A percentile compares a stretch with the other conserved stretches of the same genome.
Evolutionary conservation across 2,113 vertebrate species (phyloP).

Genomic region (Corythaixoides concolor): DNA sequence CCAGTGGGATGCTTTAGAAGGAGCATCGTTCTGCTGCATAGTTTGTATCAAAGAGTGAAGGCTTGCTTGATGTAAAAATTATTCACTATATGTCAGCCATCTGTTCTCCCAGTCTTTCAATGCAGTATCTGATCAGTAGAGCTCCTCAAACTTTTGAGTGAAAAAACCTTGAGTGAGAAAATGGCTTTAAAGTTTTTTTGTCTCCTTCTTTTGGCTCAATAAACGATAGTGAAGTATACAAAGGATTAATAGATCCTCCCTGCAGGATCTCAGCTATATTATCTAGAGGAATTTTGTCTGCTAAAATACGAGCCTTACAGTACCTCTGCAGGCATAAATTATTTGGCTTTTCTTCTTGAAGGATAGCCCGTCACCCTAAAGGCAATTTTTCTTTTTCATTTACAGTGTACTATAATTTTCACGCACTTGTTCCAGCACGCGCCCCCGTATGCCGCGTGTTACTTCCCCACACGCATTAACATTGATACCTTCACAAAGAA

Average conservation of each 20-base stretch:
- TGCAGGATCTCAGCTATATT: slow-evolving; percentile 34
- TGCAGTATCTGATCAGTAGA: slow-evolving; percentile 49
- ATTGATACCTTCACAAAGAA: background rate
- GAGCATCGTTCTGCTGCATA: background rate
- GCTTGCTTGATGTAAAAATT: slow-evolving; percentile 45
- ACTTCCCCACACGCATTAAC: background rate
- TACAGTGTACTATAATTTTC: slow-evolving; percentile 49
- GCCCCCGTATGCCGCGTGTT: background rate
- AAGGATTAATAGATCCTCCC: slow-evolving; percentile 55
- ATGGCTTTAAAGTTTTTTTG: slow-evolving; percentile 57
- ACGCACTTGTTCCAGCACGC: background rate
- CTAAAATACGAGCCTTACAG: slow-evolving; percentile 50
- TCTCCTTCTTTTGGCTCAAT: slow-evolving; percentile 39
- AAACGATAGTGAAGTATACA: slow-evolving; percentile 41
- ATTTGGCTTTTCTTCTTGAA: slow-evolving; percentile 62
- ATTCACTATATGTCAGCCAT: slow-evolving; percentile 53
- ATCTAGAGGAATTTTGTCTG: slow-evolving; percentile 49
- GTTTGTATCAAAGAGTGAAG: slow-evolving; percentile 37
- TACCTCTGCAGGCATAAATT: slow-evolving; percentile 54
- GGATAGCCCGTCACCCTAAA: slow-evolving; percentile 47
- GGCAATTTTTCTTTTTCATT: slow-evolving; percentile 64
- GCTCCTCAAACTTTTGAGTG: slow-evolving; percentile 3
- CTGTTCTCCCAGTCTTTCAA: slow-evolving; percentile 60
- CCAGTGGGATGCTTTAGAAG: background rate
- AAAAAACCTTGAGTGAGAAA: slow-evolving; percentile 43